Evolutionary conservation across 2,888 invertebrate species (phyloP).

Genomic region (Cantharis nigra): DNA sequence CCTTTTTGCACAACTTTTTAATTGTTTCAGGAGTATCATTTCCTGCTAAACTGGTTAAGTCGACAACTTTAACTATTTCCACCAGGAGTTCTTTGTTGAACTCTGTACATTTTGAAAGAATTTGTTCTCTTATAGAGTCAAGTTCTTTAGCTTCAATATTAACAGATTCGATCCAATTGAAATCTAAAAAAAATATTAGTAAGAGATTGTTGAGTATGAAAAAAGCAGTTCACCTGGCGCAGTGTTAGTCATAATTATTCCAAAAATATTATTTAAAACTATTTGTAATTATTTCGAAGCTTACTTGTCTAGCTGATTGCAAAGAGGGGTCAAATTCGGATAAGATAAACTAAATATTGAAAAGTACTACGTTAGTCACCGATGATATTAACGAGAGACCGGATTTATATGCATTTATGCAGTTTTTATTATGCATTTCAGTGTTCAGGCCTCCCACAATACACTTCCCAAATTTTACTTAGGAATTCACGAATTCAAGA

Average conservation of each 20-base stretch:
- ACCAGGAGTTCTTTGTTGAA: neutral
- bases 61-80: conserved; percentile 74
- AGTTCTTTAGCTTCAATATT: neutral
- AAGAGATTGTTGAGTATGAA: neutral
- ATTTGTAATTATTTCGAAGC: neutral
- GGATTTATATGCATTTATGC: no score
- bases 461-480: no score
- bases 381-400: no score
- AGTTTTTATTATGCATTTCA: no score
- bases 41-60: conserved; percentile 90
- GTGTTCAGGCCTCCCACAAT: no score
- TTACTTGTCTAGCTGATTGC: neutral
- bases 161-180: neutral
- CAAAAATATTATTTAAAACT: neutral
- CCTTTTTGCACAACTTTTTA: conserved; percentile 78
- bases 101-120: neutral
- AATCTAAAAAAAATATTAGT: neutral
- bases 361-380: no score
- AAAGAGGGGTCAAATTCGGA: no score
- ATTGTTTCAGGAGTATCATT: conserved; percentile 81
- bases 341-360: no score
- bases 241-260: neutral
- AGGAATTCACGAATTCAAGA: no score
- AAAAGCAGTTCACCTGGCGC: neutral
- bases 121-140: neutral